Percentiles rank a stretch among this genome's conserved stretches.
Conservation (phyloP, 35 echinoderm and acorn worm species). For the Patiria miniata region DNA sequence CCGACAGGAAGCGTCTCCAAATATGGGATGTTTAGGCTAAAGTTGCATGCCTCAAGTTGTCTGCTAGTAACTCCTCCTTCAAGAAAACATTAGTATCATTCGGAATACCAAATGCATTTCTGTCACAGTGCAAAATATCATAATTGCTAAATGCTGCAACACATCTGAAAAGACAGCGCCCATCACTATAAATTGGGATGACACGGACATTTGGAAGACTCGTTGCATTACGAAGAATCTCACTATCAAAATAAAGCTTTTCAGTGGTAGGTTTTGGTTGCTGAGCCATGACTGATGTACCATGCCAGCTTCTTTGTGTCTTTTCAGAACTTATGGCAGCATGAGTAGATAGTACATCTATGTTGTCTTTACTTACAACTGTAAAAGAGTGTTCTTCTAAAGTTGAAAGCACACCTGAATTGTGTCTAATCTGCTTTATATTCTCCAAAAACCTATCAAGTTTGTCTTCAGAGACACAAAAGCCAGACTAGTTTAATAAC, state of each 20-base stretch:
- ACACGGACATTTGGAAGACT: neutral
- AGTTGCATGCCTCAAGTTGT: neutral
- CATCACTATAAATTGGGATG: slow-evolving; percentile 31
- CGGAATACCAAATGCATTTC: slow-evolving; percentile 19
- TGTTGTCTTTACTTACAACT: slow-evolving; percentile 44
- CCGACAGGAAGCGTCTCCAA: neutral
- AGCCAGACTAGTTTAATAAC: slow-evolving; percentile 46
- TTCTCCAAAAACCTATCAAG: slow-evolving; percentile 46
- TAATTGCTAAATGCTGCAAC: neutral
- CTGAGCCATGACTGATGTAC: slow-evolving; percentile 67
- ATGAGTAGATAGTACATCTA: slow-evolving; percentile 48
- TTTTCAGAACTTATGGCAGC: slow-evolving; percentile 54
- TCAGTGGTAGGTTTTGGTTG: slow-evolving; percentile 53
- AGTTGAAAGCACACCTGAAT: slow-evolving; percentile 23
- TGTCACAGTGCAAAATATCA: neutral
- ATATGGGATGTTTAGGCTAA: neutral
- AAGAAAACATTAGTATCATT: neutral
- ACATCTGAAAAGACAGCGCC: slow-evolving; percentile 27
- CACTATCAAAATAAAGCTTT: neutral
- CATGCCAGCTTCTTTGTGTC: slow-evolving; percentile 56
- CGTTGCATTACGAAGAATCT: neutral
- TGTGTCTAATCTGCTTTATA: slow-evolving; percentile 31
- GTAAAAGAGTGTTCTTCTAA: slow-evolving; percentile 43
- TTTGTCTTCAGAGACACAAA: slow-evolving; percentile 29
- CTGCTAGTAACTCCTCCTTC: slow-evolving; percentile 11